A percentile compares a stretch with the other conserved stretches of the same genome.
phyloP scores from a whole-genome alignment of 2,113 vertebrate species.

The Apus apus region DNA sequence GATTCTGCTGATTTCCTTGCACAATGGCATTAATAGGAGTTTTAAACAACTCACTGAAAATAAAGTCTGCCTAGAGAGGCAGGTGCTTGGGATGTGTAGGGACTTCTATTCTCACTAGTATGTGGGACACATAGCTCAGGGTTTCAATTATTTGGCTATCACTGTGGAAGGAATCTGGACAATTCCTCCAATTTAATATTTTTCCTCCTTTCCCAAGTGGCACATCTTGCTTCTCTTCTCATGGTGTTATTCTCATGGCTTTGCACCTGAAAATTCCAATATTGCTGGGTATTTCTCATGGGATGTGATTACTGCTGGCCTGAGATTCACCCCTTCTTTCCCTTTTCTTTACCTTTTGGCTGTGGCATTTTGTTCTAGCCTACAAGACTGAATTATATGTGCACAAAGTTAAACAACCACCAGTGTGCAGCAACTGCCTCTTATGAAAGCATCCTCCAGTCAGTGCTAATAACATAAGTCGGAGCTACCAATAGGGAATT shows the following conservation, averaged over 20 bases:
- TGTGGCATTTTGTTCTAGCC: not conserved
- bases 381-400: not conserved
- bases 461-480: not conserved
- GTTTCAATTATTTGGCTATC: not conserved
- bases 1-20: not conserved
- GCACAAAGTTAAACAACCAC: not conserved
- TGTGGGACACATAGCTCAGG: not conserved
- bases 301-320: not conserved
- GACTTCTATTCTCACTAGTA: too few relatives aligned
- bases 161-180: not conserved
- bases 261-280: not conserved
- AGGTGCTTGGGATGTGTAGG: not conserved
- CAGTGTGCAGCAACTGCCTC: not conserved
- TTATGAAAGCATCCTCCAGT: not conserved
- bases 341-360: not conserved
- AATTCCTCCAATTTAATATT: not conserved
- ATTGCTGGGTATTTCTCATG: not conserved
- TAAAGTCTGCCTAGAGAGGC: not conserved
- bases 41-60: not conserved
- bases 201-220: not conserved
- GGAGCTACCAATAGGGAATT: not conserved
- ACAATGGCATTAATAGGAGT: not conserved
- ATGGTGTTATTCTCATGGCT: not conserved
- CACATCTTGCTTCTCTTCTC: not conserved
- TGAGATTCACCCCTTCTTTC: not conserved